A percentile compares a stretch with the other conserved stretches of the same genome.
These are phyloP conservation scores for Popillia japonica DNA, from an alignment of 1,140 invertebrate genomes.

Conservation along the genomic window DNA sequence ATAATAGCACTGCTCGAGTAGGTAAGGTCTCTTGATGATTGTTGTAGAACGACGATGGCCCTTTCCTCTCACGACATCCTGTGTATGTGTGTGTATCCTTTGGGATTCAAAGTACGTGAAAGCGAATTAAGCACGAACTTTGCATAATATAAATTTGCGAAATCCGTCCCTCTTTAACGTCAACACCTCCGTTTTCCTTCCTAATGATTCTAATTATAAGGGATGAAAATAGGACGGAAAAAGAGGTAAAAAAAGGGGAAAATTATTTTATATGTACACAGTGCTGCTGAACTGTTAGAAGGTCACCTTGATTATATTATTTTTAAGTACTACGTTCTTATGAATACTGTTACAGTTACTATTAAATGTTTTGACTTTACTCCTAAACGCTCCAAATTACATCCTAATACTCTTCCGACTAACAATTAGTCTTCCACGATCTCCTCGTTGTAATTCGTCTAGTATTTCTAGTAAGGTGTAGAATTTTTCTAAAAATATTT, in stretches of 20 bases:
- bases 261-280: not conserved
- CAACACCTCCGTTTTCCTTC: not conserved
- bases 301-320: not conserved
- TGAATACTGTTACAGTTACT: no score
- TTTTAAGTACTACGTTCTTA: not conserved
- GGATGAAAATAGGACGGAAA: not conserved
- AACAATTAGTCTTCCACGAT: no score
- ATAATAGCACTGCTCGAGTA: not conserved
- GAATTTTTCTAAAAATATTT: no score
- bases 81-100: not conserved
- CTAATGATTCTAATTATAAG: not conserved
- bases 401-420: no score
- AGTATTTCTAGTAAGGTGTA: no score
- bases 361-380: no score
- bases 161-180: not conserved
- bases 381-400: no score
- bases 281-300: not conserved
- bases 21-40: slow-evolving; percentile 3
- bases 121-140: slow-evolving; percentile 10
- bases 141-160: slow-evolving; percentile 14
- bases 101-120: not conserved
- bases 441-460: no score
- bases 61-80: not conserved
- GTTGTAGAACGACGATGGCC: not conserved
- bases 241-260: not conserved